phyloP scores from a whole-genome alignment of 2,113 vertebrate genomes.

The Oncorhynchus masou region DNA sequence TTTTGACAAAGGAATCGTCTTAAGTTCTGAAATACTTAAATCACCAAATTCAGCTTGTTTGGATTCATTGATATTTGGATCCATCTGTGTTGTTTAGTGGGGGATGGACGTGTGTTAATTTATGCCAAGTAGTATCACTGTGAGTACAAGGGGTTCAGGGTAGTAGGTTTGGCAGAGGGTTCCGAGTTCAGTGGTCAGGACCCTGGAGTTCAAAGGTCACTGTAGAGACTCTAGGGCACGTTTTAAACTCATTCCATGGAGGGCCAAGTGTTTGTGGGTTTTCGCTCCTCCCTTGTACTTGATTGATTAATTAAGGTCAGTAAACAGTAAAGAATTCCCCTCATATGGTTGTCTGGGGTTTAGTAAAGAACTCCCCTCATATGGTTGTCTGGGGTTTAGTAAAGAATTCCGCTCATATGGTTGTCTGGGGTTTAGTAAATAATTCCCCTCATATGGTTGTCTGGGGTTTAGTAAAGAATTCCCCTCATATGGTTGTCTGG shows the following conservation, averaged over 20 bases:
- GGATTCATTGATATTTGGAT: background rate
- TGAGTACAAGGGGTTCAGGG: background rate
- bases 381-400: no score
- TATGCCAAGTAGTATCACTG: background rate
- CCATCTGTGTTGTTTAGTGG: background rate
- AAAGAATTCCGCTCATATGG: no score
- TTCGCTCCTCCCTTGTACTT: no score
- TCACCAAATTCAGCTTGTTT: background rate
- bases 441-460: no score
- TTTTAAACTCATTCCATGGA: background rate
- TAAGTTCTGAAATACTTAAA: background rate
- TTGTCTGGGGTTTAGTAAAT: no score
- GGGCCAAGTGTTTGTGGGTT: no score
- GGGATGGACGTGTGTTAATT: background rate
- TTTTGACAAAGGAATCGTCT: background rate
- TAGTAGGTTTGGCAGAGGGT: background rate
- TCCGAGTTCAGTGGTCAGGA: background rate
- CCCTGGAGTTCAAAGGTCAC: background rate
- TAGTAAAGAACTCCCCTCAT: no score
- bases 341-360: no score
- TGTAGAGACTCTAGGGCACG: background rate
- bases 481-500: no score
- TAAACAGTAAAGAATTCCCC: no score
- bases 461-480: no score
- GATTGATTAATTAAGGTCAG: no score